A percentile compares a stretch with the other conserved stretches of the same genome.
Evolutionary conservation across 1,140 invertebrate genomes (phyloP).

Genomic region (Adoxophyes honmai): DNA sequence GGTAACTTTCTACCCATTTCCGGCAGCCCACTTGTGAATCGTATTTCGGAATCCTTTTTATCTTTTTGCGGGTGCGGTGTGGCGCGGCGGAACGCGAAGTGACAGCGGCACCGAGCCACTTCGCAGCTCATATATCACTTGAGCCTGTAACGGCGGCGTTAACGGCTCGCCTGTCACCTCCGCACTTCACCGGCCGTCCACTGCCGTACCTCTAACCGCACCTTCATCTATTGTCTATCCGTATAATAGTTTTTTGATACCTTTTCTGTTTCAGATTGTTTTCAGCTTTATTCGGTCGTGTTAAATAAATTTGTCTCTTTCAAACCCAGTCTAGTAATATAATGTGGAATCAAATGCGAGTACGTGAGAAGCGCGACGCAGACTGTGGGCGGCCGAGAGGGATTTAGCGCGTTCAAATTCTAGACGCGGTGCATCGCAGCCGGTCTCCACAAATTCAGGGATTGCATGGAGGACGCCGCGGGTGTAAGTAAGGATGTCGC

Average conservation of each 20-base stretch:
- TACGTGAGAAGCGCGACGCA: constrained; percentile 23
- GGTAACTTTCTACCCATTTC: constrained; percentile 68
- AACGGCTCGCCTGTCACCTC: constrained; percentile 65
- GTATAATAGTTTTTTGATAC: constrained; percentile 12
- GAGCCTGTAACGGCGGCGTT: constrained; percentile 62
- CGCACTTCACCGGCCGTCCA: constrained; percentile 46
- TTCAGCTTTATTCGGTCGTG: not conserved
- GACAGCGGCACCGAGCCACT: constrained; percentile 68
- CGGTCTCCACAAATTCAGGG: constrained; percentile 48
- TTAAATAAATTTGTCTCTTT: constrained; percentile 18
- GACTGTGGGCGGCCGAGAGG: constrained; percentile 9
- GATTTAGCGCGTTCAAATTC: constrained; percentile 33
- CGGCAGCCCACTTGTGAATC: constrained; percentile 68
- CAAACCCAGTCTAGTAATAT: constrained; percentile 21
- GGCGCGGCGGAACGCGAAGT: constrained; percentile 53
- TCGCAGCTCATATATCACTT: constrained; percentile 71
- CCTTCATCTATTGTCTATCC: not conserved
- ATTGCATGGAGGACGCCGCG: constrained; percentile 40
- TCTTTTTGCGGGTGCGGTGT: constrained; percentile 58
- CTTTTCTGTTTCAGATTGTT: constrained; percentile 9
- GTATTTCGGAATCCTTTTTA: constrained; percentile 71
- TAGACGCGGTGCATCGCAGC: constrained; percentile 37
- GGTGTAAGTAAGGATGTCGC: constrained; percentile 47
- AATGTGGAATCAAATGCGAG: constrained; percentile 16
- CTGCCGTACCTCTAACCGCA: constrained; percentile 22